phyloP scores from a whole-genome alignment of 2,797 vertebrate genomes.

The Hoplostethus mediterraneus region DNA sequence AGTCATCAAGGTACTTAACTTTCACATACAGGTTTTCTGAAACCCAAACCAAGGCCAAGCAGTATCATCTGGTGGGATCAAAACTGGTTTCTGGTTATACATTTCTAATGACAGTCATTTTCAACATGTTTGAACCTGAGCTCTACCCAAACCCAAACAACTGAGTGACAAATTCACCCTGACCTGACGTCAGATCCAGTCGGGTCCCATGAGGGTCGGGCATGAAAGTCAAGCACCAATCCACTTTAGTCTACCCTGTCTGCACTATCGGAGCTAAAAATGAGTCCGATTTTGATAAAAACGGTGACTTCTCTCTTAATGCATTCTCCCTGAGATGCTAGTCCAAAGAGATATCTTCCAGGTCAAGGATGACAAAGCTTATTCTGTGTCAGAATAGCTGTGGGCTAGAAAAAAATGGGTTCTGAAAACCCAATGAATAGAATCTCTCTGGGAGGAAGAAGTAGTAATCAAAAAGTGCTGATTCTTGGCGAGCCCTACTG shows the following conservation, averaged over 20 bases:
- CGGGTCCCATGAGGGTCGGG: too few species aligned
- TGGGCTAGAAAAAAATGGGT: constrained; percentile 1
- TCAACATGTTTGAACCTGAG: too few species aligned
- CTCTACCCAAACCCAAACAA: neutral
- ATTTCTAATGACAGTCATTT: too few species aligned
- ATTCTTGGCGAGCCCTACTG: constrained; percentile 7
- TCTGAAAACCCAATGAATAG: constrained; percentile 8
- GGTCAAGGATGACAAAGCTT: constrained; percentile 19
- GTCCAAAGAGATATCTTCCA: neutral
- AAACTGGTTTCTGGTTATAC: neutral
- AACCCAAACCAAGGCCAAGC: too few species aligned
- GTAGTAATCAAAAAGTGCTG: constrained; percentile 13
- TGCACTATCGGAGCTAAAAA: neutral
- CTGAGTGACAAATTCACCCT: too few species aligned
- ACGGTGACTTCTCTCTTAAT: neutral
- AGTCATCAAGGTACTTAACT: too few species aligned
- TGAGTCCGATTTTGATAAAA: neutral
- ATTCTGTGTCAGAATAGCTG: constrained; percentile 2
- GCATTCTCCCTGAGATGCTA: constrained; percentile 1
- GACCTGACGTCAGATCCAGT: too few species aligned
- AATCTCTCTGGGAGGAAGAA: constrained; percentile 12
- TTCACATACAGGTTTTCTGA: too few species aligned
- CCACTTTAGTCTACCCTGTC: too few species aligned
- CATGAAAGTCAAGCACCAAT: too few species aligned
- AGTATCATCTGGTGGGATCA: neutral